Evolutionary conservation across 2,113 vertebrate species (phyloP).

Genomic region (Apeltes quadracus): DNA sequence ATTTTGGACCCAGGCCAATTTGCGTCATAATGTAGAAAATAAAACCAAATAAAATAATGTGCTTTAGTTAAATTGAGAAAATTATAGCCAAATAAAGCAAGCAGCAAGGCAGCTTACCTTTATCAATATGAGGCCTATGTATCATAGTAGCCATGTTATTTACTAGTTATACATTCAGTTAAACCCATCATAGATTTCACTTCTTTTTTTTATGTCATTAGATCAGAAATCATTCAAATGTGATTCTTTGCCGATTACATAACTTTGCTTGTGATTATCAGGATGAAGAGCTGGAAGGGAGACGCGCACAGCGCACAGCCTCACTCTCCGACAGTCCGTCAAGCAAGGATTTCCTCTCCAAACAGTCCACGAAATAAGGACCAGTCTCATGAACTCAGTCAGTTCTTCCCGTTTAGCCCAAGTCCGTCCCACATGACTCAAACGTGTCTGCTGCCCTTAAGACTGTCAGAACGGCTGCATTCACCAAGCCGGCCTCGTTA

Average conservation of each 20-base stretch:
- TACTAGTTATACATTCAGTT: background rate
- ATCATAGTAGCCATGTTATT: background rate
- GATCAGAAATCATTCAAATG: background rate
- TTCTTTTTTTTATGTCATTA: background rate
- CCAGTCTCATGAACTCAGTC: slow-evolving; percentile 1
- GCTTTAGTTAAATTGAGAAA: too few relatives aligned
- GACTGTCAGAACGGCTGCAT: background rate
- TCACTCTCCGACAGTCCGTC: background rate
- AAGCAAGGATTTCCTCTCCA: slow-evolving; percentile 28
- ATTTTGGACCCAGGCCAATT: slow-evolving; percentile 20
- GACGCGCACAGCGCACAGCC: background rate
- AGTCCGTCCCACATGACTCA: background rate
- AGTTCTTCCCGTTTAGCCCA: slow-evolving; percentile 10
- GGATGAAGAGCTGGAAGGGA: slow-evolving; percentile 78
- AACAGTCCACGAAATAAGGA: slow-evolving; percentile 32
- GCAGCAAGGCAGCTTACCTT: background rate
- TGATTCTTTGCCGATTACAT: background rate
- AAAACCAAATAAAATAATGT: too few relatives aligned
- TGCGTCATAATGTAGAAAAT: too few relatives aligned
- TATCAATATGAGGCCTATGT: background rate
- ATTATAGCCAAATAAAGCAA: background rate
- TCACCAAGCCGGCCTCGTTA: slow-evolving; percentile 12
- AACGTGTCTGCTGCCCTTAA: background rate
- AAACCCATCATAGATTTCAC: background rate
- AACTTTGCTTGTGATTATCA: slow-evolving; percentile 35